A percentile compares a stretch with the other conserved stretches of the same genome.
phyloP scores from a whole-genome alignment of 2,888 invertebrate species.

The Leucozona laternaria region DNA sequence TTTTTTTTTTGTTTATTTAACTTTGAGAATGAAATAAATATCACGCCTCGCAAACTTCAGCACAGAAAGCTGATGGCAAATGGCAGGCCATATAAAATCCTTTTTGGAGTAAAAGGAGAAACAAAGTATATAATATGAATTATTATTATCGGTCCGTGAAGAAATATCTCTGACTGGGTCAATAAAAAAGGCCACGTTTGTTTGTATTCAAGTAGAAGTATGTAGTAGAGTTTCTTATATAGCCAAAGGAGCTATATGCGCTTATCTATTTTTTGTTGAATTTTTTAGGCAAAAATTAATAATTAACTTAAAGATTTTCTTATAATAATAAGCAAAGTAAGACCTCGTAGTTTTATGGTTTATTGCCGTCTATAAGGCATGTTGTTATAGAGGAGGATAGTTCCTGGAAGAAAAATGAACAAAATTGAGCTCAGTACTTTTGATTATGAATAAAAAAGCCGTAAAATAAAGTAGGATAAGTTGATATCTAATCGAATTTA shows the following conservation, averaged over 20 bases:
- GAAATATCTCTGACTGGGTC: conserved; percentile 18
- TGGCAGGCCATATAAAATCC: background rate
- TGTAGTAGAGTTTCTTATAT: background rate
- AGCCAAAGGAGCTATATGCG: background rate
- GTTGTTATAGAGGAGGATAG: too few species aligned
- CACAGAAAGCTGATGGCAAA: background rate
- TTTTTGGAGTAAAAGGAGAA: conserved; percentile 1
- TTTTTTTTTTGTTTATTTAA: background rate
- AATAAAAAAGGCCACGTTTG: background rate
- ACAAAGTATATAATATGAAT: conserved; percentile 13
- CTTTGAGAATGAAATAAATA: conserved; percentile 20
- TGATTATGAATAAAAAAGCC: too few species aligned
- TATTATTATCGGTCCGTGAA: conserved; percentile 14
- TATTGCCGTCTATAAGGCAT: too few species aligned
- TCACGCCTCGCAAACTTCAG: background rate
- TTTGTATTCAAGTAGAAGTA: background rate
- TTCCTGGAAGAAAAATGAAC: too few species aligned
- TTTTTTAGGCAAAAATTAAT: too few species aligned
- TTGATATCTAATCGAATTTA: too few species aligned
- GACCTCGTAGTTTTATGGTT: too few species aligned
- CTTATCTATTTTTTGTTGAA: background rate
- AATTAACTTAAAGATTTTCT: too few species aligned
- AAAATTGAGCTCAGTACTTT: too few species aligned
- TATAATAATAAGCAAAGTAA: too few species aligned
- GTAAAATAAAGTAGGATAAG: too few species aligned